Evolutionary conservation across 2,888 invertebrate genomes (phyloP).

Genomic region (Sinhomidia bicolor): DNA sequence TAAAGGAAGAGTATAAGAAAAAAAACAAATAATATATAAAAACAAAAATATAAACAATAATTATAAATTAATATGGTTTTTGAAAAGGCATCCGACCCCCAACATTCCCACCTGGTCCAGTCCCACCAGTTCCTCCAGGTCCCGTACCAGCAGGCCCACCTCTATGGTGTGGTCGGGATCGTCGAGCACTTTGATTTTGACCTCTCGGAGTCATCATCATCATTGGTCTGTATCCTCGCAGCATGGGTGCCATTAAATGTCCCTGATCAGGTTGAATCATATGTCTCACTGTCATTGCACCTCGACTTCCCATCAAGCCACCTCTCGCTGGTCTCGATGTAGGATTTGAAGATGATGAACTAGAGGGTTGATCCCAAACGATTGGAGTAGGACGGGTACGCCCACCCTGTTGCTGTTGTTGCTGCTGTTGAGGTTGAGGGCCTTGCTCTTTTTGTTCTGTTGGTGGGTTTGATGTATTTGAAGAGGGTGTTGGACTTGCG

Average conservation of each 20-base stretch:
- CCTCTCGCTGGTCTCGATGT: slow-evolving; percentile 50
- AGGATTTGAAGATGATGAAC: slow-evolving; percentile 73
- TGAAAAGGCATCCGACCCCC: slow-evolving; percentile 70
- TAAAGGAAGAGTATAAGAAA: not conserved
- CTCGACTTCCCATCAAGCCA: slow-evolving; percentile 60
- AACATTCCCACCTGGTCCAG: slow-evolving; percentile 51
- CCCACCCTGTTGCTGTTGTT: slow-evolving; percentile 69
- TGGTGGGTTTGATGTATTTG: slow-evolving; percentile 59
- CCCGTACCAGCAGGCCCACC: slow-evolving; percentile 68
- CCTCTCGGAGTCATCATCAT: slow-evolving; percentile 61
- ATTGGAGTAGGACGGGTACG: slow-evolving; percentile 78
- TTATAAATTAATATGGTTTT: slow-evolving; percentile 57
- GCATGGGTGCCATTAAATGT: slow-evolving; percentile 56
- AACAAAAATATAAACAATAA: slow-evolving; percentile 30
- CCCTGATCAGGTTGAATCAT: slow-evolving; percentile 69
- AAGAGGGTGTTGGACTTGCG: slow-evolving; percentile 77
- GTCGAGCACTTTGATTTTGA: slow-evolving; percentile 76
- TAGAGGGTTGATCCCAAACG: slow-evolving; percentile 80
- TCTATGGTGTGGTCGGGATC: slow-evolving; percentile 76
- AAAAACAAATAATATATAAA: not conserved
- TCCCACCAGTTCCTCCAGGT: not conserved
- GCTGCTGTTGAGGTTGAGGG: slow-evolving; percentile 71
- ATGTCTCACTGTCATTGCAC: slow-evolving; percentile 58
- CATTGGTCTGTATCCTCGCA: slow-evolving; percentile 73
- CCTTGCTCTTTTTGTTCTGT: slow-evolving; percentile 58